Conservation (phyloP, 2,797 vertebrate species). For the Sebastes baramenuke region DNA sequence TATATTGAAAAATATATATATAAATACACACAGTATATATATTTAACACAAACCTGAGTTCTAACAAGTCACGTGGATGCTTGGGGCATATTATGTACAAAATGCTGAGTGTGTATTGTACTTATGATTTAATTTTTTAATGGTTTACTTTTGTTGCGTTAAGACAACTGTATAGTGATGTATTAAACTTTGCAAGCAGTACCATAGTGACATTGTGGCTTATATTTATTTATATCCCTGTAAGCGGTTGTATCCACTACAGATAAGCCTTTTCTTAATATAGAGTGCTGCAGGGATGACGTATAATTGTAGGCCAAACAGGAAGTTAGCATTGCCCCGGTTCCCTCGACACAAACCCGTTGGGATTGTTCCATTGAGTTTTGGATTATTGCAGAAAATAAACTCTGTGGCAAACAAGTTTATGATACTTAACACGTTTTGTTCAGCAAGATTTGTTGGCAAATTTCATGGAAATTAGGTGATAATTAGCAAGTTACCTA, state of each 20-base stretch:
- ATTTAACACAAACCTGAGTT: conserved; percentile 82
- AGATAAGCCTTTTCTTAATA: neutral
- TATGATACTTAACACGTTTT: no score
- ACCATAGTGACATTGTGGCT: conserved; percentile 56
- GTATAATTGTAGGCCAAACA: no score
- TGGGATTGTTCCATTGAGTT: no score
- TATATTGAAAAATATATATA: conserved; percentile 72
- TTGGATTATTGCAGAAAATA: no score
- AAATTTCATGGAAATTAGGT: no score
- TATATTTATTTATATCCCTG: conserved; percentile 25
- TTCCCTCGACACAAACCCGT: accelerated
- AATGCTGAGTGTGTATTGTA: conserved; percentile 72
- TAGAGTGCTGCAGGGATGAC: no score
- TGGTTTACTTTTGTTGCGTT: conserved; percentile 78
- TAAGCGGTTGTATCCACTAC: neutral
- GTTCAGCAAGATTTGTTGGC: no score
- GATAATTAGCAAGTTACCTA: no score
- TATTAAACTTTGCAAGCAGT: conserved; percentile 84
- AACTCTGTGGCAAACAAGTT: no score
- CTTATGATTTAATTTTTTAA: conserved; percentile 58
- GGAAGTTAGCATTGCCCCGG: no score
- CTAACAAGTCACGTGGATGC: conserved; percentile 87
- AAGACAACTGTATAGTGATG: conserved; percentile 79
- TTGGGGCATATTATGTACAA: conserved; percentile 88
- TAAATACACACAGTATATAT: conserved; percentile 73